Evolutionary conservation across 1,140 invertebrate genomes (phyloP), one percentile per base, ranked within the genome.

Genomic region (Apis dorsata): DNA sequence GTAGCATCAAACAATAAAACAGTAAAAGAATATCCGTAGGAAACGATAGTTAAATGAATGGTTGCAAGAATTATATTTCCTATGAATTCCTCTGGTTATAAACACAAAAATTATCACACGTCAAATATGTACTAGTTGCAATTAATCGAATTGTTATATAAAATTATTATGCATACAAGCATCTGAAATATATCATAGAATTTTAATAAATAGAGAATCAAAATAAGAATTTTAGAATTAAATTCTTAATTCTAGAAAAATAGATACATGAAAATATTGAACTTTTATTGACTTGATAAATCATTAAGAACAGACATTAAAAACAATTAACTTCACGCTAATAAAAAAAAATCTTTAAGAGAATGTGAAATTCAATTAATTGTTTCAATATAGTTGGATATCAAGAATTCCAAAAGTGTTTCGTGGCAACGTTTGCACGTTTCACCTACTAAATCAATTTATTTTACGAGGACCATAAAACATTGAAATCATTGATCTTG

Each of bases 401-500:
- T 70, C 34, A 21, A 21, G 44, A 79, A 72, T 72, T 72, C 78
- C 78, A 72, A 24, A 49, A 59, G 49, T 12, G 8, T 44, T 62
- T 71, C 24, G 78, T 72, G 24, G 78, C 53, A 72, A 53, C n/a
- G 49, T 62, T 79, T 51, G 19, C 24, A 44, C 17, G 2, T 60
- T 21, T 57, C 57, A n/a, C 62, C 59, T 24, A 53, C 19, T 60
- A 49, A 72, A 72, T 62, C 68, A 84, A 78, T 63, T 53, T 72
- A n/a, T 57, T 84, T 60, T 11, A 21, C 44, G 53, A 57, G 53
- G n/a, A 1, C 71, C 60, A 55, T 73, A 69, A 60, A 76, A 73
- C 84, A 69, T 49, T n/a, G 7, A 15, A 69, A 60, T 78, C 84
- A 65, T 82, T 85, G 85, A 86, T 85, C 74, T 59, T 57, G 28